These are phyloP conservation scores for Drosophila nannoptera DNA, from an alignment of 1,140 invertebrate genomes.

Conservation along the genomic window DNA sequence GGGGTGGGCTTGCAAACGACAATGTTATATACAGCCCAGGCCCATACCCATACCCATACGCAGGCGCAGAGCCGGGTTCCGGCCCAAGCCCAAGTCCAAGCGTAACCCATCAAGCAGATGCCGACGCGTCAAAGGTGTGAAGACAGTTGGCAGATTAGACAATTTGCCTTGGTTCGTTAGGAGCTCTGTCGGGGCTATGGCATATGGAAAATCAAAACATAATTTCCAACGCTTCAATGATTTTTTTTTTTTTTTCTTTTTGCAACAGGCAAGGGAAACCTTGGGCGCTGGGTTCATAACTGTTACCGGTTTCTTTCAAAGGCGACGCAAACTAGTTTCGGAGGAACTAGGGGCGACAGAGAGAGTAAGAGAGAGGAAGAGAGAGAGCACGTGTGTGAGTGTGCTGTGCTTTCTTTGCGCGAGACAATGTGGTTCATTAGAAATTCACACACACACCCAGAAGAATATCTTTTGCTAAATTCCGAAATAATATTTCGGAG, in stretches of 20 bases:
- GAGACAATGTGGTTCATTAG: constrained; percentile 66
- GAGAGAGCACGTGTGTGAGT: constrained; percentile 7
- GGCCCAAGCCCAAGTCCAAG: constrained; percentile 2
- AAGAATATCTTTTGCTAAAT: neutral
- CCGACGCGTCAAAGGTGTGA: constrained; percentile 63
- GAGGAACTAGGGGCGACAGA: constrained; percentile 23
- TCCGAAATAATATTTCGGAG: neutral
- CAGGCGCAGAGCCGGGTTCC: neutral
- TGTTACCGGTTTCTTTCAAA: constrained; percentile 68
- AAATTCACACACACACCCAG: constrained; percentile 43
- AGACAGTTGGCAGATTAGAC: constrained; percentile 65
- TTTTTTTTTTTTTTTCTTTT: constrained; percentile 11
- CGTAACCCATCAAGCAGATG: constrained; percentile 21
- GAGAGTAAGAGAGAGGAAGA: neutral
- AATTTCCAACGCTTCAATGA: constrained; percentile 64
- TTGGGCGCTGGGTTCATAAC: constrained; percentile 29
- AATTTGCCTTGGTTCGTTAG: constrained; percentile 71
- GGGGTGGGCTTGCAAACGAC: constrained; percentile 63
- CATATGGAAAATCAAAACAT: constrained; percentile 72
- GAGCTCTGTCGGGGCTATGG: constrained; percentile 31
- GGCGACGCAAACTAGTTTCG: constrained; percentile 68
- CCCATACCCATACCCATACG: constrained; percentile 13
- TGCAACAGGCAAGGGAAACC: constrained; percentile 21
- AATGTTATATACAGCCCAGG: constrained; percentile 49
- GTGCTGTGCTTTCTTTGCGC: constrained; percentile 39